Base-by-base conservation (phyloP, 2,797 vertebrate species). In the Hirundo rustica region DNA sequence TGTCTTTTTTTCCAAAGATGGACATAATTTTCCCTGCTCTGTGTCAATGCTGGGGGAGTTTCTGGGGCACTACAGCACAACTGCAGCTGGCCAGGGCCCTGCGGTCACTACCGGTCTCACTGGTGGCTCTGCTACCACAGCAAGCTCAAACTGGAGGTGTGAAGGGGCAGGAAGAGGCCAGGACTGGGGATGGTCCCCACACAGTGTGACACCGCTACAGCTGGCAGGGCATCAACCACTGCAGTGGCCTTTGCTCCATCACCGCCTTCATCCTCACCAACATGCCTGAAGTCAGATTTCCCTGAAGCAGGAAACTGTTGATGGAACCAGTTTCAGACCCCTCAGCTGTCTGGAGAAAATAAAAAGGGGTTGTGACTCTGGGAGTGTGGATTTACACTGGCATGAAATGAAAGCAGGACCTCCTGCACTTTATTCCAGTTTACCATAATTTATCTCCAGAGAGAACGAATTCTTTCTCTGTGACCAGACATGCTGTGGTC, bases 131-230 rank as follows among this genome's bases (percentile, higher is more conserved):
- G 80, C 73, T 74, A 20, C 25, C 19, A 62, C 54, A 60, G 6
- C 26, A 47, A 50, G 27, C 68, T 60, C n/a, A 71, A 8, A 30
- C 32, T 40, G 34, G 40, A 81, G 44, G 38, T 78, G 62, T 66
- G 73, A 86, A 88, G 50, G 76, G 32, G 60, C 80, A 92, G 74
- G 70, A 92, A 89, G 89, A 85, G 50, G 45, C 68, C 50, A 16
- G 45, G 50, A 25, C 50, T 4, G 40, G 32, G 26, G 40, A 53
- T 60, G 91, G 60, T 60, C 32, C 16, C 36, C 70, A 18, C 12
- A 12, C 30, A 38, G 3, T 1, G 13, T 44, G 64, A 73, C 53
- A 44, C 55, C 50, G 8, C 60, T 29, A 26, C 36, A 60, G 66
- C 32, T 67, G 42, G 26, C 4, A 7, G 38, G 18, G 45, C 32